Evolutionary conservation across 2,113 vertebrate species (phyloP), one percentile per base, ranked within the genome.

Genomic region (Pseudopipra pipra): DNA sequence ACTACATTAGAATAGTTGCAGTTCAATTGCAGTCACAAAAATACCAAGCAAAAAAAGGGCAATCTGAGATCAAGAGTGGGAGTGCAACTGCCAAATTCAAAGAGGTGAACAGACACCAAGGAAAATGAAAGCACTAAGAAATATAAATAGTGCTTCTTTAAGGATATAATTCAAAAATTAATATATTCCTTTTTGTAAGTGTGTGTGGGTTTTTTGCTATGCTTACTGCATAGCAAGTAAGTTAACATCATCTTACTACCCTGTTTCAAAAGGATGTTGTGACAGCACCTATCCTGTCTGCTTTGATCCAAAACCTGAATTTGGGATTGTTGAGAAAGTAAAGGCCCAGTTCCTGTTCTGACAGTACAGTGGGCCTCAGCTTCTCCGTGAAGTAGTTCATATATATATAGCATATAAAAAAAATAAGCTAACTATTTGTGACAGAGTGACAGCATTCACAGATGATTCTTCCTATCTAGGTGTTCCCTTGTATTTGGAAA

Each of bases 1-100:
- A 76, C 41, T 71, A 18, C 1, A 2, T 23, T 68, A 78, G 85
- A 96, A 87, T 59, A 94, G 46, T 83, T 54, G 21, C 66, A 90
- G 35, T 85, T 93, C 94, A 85, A 91, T 49, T 93, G 71, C 77
- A 93, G 67, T 83, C 39, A 82, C 49, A 44, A 30, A 93, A 67
- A 52, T 61, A 41, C 7, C 31, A 56, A 85, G 37, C 49, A 81
- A 43, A 44, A 44, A 84, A 65, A 55, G 22, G 9, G 49, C 24
- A 47, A 21, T 31, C 35, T 85, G 68, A 79, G 56, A 55, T 68
- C 5, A 35, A 19, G 24, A 63, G 14, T 18, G 18, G 55, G 33
- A 72, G 24, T 37, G 10, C 19, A 87, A 67, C 28, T 28, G 52
- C 68, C n/a, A 55, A 55, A 46, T 87, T 90, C 56, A 54, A 72